Base-by-base conservation (phyloP, 2,888 invertebrate genomes). In the Aspidiotus rigidus region DNA sequence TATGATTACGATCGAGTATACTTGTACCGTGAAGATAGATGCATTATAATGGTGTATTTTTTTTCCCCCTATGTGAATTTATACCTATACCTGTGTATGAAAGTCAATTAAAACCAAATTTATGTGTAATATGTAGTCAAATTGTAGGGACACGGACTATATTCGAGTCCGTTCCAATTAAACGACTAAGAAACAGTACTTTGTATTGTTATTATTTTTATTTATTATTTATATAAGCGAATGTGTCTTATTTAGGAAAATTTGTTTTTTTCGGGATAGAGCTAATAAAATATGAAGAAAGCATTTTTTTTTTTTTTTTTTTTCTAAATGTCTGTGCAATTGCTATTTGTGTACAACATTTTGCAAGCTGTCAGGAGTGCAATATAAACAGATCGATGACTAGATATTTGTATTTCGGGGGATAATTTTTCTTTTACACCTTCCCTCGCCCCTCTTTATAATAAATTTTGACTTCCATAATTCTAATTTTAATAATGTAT, bases 51-150 rank as follows among this genome's bases (percentile, higher is more conserved):
- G 56, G 56, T 55, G 17, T n/a, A 13, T 13, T 53, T 53, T 55
- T 55, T 7, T 55, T 7, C 56, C 64, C 57, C 57, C 5, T 28
- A 28, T 28, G 28, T 28, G 28, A 28, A 28, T 28, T 28, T 28
- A 28, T 28, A 28, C 28, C 28, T 28, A 28, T 28, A 28, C 28
- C 28, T 28, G 28, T 28, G 59, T 67, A 59, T 53, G 67, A 67
- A 60, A 67, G 67, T 67, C 67, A 67, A 67, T 67, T 67, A 67
- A 67, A 67, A 28, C 28, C 28, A 28, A 28, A 28, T 28, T 28
- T 28, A 59, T 44, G 59, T 67, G 44, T 67, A 59, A 13, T 28
- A 7, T 59, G 39, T 59, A 17, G 59, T 59, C 11, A 10, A 59
- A 59, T 59, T 28, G 28, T 28, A 28, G 28, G 59, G 39, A 59